These are phyloP conservation scores for Microchrysa polita DNA, from an alignment of 2,888 invertebrate genomes.

Conservation along the genomic window DNA sequence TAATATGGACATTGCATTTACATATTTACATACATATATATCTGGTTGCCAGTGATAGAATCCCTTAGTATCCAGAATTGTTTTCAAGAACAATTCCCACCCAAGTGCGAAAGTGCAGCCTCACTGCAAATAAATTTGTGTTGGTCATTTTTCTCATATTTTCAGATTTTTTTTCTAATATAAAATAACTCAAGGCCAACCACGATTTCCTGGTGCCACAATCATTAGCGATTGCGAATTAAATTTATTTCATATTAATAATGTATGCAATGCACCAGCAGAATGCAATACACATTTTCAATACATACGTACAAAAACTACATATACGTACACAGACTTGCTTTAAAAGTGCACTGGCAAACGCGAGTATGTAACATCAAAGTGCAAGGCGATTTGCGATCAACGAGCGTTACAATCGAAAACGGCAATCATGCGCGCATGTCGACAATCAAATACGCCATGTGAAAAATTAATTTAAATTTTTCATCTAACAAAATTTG, in stretches of 20 bases:
- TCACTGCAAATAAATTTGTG: too few relatives aligned
- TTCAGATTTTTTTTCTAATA: slow-evolving; percentile 40
- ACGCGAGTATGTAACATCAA: slow-evolving; percentile 7
- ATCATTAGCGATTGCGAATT: slow-evolving; percentile 45
- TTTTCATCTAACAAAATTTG: slow-evolving; percentile 43
- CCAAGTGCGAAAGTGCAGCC: too few relatives aligned
- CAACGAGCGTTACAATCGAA: neutral
- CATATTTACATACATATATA: too few relatives aligned
- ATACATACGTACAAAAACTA: too few relatives aligned
- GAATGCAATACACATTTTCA: too few relatives aligned
- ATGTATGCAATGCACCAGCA: slow-evolving; percentile 45
- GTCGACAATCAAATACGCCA: slow-evolving; percentile 31
- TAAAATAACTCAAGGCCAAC: slow-evolving; percentile 51
- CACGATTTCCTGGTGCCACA: slow-evolving; percentile 53
- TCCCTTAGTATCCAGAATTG: too few relatives aligned
- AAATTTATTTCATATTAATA: slow-evolving; percentile 48
- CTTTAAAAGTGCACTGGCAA: too few relatives aligned
- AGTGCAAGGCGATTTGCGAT: slow-evolving; percentile 19
- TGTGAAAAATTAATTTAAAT: slow-evolving; percentile 37
- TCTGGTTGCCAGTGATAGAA: too few relatives aligned
- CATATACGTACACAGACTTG: neutral
- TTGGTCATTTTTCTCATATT: too few relatives aligned
- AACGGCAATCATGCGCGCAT: slow-evolving; percentile 32
- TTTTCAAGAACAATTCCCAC: too few relatives aligned
- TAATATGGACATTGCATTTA: too few relatives aligned